Conservation (phyloP, 2,888 invertebrate genomes). For the Ferrisia virgata region DNA sequence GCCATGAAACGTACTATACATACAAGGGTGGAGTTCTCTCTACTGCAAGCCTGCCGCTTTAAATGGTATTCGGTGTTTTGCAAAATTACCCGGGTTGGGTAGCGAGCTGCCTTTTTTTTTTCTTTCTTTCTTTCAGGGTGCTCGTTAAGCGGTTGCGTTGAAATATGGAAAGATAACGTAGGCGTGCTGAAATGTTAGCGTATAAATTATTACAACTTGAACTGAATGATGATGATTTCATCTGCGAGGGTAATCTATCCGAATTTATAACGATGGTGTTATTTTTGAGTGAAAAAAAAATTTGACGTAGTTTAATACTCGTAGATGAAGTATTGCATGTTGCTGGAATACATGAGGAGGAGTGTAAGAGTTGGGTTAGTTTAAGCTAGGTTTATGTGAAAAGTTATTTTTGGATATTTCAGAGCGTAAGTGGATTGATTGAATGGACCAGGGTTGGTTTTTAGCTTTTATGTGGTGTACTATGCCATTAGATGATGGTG, state of each 20-base stretch:
- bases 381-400: neutral
- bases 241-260: neutral
- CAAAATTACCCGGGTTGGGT: neutral
- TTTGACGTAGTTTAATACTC: neutral
- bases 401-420: too few relatives aligned
- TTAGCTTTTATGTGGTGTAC: too few relatives aligned
- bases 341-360: neutral
- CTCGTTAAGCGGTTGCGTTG: neutral
- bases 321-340: neutral
- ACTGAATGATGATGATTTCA: neutral
- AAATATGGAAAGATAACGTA: neutral
- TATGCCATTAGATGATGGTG: too few relatives aligned
- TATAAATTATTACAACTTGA: neutral
- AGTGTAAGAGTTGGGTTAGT: neutral
- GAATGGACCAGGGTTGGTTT: too few relatives aligned
- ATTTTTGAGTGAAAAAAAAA: too few relatives aligned
- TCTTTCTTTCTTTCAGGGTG: too few relatives aligned
- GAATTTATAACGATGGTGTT: neutral
- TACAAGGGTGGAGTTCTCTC: conserved; percentile 18
- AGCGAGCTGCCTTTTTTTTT: neutral
- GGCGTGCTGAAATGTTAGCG: neutral
- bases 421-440: too few relatives aligned
- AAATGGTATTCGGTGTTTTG: neutral
- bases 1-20: conserved; percentile 14
- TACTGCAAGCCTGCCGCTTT: neutral